These are phyloP conservation scores for Urocolius indicus DNA, from an alignment of 2,113 vertebrate species.

Conservation along the genomic window DNA sequence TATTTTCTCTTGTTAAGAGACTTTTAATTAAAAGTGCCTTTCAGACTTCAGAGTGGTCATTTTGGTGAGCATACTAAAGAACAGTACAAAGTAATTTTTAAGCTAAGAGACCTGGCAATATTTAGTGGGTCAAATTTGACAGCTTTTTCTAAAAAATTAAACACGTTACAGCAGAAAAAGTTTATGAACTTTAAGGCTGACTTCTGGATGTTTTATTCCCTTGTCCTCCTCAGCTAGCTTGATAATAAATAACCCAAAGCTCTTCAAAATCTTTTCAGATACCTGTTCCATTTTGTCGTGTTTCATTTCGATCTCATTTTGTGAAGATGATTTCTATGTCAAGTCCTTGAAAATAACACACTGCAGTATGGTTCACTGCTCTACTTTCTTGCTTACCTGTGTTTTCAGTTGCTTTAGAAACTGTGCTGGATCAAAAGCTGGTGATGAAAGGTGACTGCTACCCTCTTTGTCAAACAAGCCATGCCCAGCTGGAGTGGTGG, in stretches of 20 bases:
- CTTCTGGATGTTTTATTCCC: background rate
- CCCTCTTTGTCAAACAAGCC: rapidly evolving
- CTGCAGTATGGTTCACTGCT: background rate
- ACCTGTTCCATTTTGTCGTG: background rate
- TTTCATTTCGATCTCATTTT: background rate
- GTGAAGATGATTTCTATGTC: background rate
- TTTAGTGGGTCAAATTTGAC: background rate
- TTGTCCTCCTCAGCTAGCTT: background rate
- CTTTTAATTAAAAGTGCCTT: background rate
- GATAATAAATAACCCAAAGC: background rate
- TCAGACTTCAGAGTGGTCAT: background rate
- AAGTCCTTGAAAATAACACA: background rate
- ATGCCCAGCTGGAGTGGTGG: rapidly evolving
- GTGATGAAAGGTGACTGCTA: background rate
- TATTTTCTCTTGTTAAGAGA: background rate
- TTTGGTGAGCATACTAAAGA: background rate
- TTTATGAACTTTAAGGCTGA: background rate
- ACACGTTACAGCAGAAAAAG: background rate
- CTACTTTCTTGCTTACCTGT: background rate
- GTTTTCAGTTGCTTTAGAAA: background rate
- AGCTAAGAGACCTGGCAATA: background rate
- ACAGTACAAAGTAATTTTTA: background rate
- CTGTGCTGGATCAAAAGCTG: background rate
- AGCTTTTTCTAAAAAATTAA: background rate
- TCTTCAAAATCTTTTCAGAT: background rate